These are phyloP conservation scores for Leptinotarsa lineolata DNA, from an alignment of 1,140 invertebrate species.

Conservation along the genomic window DNA sequence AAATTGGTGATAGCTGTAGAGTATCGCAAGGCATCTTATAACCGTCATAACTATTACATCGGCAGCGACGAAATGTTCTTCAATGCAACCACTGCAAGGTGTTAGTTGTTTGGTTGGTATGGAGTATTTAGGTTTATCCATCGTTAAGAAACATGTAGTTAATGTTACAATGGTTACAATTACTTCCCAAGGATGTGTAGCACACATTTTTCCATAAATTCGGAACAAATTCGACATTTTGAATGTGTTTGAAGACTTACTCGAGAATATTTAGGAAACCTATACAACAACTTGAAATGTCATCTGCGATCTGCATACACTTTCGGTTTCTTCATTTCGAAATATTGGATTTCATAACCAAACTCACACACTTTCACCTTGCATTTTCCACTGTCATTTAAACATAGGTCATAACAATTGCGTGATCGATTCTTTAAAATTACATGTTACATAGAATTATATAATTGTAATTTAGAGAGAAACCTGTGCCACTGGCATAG, in stretches of 20 bases:
- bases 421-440: no score
- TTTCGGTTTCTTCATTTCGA: background rate
- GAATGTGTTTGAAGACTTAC: background rate
- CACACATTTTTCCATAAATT: slow-evolving; percentile 88
- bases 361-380: background rate
- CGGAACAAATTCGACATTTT: slow-evolving; percentile 68
- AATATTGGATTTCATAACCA: slow-evolving; percentile 1
- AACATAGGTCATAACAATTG: no score
- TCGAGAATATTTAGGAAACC: background rate
- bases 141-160: slow-evolving; percentile 82
- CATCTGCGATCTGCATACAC: background rate
- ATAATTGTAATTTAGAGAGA: no score
- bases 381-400: no score
- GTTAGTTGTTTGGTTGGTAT: slow-evolving; percentile 45
- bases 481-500: no score
- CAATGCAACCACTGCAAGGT: slow-evolving; percentile 55
- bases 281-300: background rate
- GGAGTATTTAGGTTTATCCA: slow-evolving; percentile 62
- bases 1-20: slow-evolving; percentile 93
- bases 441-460: no score
- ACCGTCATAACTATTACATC: slow-evolving; percentile 90
- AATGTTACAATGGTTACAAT: slow-evolving; percentile 87
- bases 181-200: slow-evolving; percentile 91
- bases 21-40: slow-evolving; percentile 84
- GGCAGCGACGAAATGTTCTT: slow-evolving; percentile 76